Percentiles rank a stretch among this genome's conserved stretches.
Evolutionary conservation across 2,113 vertebrate species (phyloP).

Genomic region (Melanocharis versteri): DNA sequence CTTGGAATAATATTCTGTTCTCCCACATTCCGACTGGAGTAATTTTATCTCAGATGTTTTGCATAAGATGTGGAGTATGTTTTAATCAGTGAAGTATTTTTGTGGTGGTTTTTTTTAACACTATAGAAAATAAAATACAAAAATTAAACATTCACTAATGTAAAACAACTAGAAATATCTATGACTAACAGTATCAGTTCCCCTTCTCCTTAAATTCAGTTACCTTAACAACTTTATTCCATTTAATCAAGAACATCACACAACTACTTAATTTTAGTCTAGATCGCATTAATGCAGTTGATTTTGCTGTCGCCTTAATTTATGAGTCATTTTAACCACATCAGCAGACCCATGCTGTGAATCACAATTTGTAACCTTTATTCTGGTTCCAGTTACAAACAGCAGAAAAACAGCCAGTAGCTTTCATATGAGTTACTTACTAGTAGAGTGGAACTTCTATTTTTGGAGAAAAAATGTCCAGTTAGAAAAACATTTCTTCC

Average conservation of each 20-base stretch:
- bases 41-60: slow-evolving; percentile 18
- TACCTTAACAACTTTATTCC: not conserved
- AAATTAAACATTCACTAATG: not conserved
- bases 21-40: not conserved
- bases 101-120: not conserved
- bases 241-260: not conserved
- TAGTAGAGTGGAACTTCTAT: not conserved
- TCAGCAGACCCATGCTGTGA: not conserved
- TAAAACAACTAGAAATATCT: not conserved
- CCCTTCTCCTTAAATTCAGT: not conserved
- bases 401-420: not conserved
- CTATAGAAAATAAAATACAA: not conserved
- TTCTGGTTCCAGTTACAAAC: not conserved
- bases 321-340: not conserved
- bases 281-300: not conserved
- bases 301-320: not conserved
- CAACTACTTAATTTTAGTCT: not conserved
- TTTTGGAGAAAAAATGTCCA: not conserved
- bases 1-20: slow-evolving; percentile 12
- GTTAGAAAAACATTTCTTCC: not conserved
- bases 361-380: not conserved
- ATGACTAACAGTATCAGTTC: not conserved
- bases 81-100: not conserved
- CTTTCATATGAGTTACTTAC: not conserved
- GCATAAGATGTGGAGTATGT: not conserved